A percentile compares a stretch with the other conserved stretches of the same genome.
phyloP scores from a whole-genome alignment of 2,797 vertebrate species.

The Octomys mimax region DNA sequence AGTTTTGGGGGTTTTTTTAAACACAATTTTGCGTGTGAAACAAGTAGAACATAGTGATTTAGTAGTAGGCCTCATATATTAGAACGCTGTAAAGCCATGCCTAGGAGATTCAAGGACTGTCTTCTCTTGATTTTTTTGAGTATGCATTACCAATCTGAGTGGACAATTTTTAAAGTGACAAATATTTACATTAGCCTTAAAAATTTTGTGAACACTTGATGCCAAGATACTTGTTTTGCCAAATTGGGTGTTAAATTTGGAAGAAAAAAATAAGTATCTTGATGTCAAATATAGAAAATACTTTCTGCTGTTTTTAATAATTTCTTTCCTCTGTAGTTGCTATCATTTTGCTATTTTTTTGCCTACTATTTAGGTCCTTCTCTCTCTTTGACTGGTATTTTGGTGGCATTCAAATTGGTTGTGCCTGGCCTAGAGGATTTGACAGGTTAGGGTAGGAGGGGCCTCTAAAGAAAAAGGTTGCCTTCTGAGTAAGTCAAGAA shows the following conservation, averaged over 20 bases:
- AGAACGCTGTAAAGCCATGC: background rate
- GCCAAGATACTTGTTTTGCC: background rate
- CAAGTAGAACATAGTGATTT: background rate
- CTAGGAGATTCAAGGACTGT: background rate
- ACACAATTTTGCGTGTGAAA: slow-evolving; percentile 26
- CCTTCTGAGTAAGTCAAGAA: background rate
- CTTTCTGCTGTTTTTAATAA: slow-evolving; percentile 22
- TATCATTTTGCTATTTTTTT: slow-evolving; percentile 4
- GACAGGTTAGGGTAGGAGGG: background rate
- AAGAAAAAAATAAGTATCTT: slow-evolving; percentile 39
- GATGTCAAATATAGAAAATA: background rate
- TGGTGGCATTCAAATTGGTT: background rate
- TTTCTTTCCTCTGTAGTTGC: slow-evolving; percentile 4
- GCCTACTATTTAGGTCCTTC: background rate
- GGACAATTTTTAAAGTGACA: background rate
- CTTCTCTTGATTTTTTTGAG: slow-evolving; percentile 40
- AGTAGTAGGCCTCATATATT: background rate
- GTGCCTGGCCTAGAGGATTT: slow-evolving; percentile 5
- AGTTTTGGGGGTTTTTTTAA: slow-evolving; percentile 21
- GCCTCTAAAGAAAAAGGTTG: background rate
- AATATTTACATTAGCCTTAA: slow-evolving; percentile 38
- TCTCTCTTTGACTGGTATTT: slow-evolving; percentile 19
- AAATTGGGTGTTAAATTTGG: slow-evolving; percentile 16
- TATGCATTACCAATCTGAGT: background rate
- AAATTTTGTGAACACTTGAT: slow-evolving; percentile 23